These are phyloP conservation scores for Blastobasis lacticolella DNA, from an alignment of 2,888 invertebrate genomes.

Conservation along the genomic window DNA sequence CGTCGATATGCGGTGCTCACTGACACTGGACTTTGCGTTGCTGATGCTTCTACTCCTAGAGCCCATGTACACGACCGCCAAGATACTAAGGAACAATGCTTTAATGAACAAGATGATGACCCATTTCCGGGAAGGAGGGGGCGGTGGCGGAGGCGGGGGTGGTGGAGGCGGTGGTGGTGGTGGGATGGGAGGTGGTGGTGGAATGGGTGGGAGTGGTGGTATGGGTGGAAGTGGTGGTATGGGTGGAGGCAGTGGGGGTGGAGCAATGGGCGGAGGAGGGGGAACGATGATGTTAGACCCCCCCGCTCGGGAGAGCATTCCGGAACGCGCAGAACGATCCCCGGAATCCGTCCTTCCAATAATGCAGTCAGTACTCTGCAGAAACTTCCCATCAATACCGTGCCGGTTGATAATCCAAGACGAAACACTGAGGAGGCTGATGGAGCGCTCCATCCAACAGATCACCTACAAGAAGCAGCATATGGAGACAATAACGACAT, in stretches of 20 bases:
- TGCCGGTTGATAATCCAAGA: slow-evolving; percentile 50
- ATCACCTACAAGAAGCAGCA: slow-evolving; percentile 41
- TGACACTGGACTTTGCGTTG: too few relatives aligned
- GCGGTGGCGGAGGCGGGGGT: too few relatives aligned
- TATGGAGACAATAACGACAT: slow-evolving; percentile 31
- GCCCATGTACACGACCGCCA: slow-evolving; percentile 14
- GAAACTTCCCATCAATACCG: slow-evolving; percentile 53
- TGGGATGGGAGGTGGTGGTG: too few relatives aligned
- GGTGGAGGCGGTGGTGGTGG: too few relatives aligned
- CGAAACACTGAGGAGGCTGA: slow-evolving; percentile 36
- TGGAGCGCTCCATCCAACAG: slow-evolving; percentile 51
- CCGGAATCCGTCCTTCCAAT: slow-evolving; percentile 22
- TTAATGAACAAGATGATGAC: slow-evolving; percentile 58
- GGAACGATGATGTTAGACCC: slow-evolving; percentile 21
- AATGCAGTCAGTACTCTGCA: slow-evolving; percentile 58
- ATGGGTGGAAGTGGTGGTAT: too few relatives aligned
- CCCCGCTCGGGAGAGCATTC: background rate
- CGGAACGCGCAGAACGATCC: slow-evolving; percentile 6
- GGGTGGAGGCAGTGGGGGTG: too few relatives aligned
- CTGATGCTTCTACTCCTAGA: too few relatives aligned
- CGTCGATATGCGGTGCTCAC: too few relatives aligned
- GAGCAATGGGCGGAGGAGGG: slow-evolving; percentile 8
- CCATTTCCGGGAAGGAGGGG: slow-evolving; percentile 36
- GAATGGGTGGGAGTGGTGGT: too few relatives aligned
- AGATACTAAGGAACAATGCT: slow-evolving; percentile 54